These are phyloP conservation scores for Distichodus sexfasciatus DNA, from an alignment of 2,797 vertebrate genomes.

Conservation along the genomic window DNA sequence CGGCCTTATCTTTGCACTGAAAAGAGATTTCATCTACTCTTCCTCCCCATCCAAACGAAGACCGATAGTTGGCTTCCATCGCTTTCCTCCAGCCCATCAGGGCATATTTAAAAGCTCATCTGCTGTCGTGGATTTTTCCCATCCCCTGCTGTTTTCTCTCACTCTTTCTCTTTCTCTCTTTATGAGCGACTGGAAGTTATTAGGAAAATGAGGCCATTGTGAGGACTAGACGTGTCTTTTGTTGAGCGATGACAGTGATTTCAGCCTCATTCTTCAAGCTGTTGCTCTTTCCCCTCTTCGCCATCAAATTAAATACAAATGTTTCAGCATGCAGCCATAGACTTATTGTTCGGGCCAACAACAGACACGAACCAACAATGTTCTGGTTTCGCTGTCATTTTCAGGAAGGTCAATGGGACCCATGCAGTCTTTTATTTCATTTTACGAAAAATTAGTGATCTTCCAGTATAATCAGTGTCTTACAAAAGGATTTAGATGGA, in stretches of 20 bases:
- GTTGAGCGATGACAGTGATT: constrained; percentile 57
- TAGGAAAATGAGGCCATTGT: constrained; percentile 71
- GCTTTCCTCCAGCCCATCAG: constrained; percentile 37
- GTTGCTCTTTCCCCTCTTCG: constrained; percentile 58
- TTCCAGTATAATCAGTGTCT: too few relatives aligned
- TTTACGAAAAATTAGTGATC: too few relatives aligned
- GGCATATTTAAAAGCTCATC: constrained; percentile 44
- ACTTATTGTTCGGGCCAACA: constrained; percentile 20
- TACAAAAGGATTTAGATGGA: too few relatives aligned
- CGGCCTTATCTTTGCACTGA: not conserved
- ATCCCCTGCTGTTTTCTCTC: constrained; percentile 48
- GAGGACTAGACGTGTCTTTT: constrained; percentile 49
- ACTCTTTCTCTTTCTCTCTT: constrained; percentile 50
- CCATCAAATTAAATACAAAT: constrained; percentile 76
- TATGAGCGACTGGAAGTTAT: constrained; percentile 80
- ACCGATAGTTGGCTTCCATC: not conserved
- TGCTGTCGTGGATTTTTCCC: constrained; percentile 65
- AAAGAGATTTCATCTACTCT: not conserved
- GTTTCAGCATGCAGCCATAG: constrained; percentile 48
- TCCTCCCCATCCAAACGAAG: not conserved
- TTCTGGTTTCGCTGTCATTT: not conserved
- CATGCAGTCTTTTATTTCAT: not conserved
- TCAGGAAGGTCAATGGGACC: not conserved
- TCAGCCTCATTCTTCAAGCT: constrained; percentile 55
- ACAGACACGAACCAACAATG: not conserved